phyloP scores from a whole-genome alignment of 2,888 invertebrate genomes.

The Fragum fragum region DNA sequence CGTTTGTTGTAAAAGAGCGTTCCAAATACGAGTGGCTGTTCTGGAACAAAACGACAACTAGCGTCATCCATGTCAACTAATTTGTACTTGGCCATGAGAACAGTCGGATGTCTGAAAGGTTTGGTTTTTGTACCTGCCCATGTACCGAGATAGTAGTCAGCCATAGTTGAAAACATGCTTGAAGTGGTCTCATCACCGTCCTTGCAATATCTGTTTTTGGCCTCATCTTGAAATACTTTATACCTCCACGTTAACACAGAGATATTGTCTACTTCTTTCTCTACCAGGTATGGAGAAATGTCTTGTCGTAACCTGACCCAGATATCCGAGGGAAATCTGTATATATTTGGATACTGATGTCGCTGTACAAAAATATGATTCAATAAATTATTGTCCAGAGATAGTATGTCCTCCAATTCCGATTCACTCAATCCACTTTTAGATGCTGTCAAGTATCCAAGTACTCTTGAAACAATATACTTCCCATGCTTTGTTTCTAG shows the following conservation, averaged over 20 bases:
- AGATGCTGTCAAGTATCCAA: conserved; percentile 80
- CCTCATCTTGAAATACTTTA: conserved; percentile 75
- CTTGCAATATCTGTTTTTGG: conserved; percentile 69
- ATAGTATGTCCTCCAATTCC: conserved; percentile 82
- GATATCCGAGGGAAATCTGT: conserved; percentile 79
- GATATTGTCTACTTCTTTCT: conserved; percentile 77
- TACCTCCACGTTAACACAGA: conserved; percentile 81
- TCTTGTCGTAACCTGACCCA: conserved; percentile 76
- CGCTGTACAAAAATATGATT: conserved; percentile 74
- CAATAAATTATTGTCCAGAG: conserved; percentile 80
- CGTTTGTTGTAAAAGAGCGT: conserved; percentile 77
- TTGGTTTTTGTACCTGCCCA: conserved; percentile 81
- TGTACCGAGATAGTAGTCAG: conserved; percentile 83
- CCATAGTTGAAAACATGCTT: conserved; percentile 77
- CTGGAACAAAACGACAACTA: conserved; percentile 80
- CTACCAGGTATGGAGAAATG: conserved; percentile 73
- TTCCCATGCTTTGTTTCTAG: conserved; percentile 77
- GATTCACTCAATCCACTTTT: conserved; percentile 78
- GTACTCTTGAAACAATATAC: conserved; percentile 71
- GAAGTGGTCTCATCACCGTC: conserved; percentile 33
- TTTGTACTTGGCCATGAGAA: conserved; percentile 68
- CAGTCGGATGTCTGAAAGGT: conserved; percentile 76
- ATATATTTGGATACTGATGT: conserved; percentile 76
- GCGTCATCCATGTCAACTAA: conserved; percentile 66
- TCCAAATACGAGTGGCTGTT: conserved; percentile 80